Evolutionary conservation across 2,888 invertebrate genomes (phyloP), one percentile per base, ranked within the genome.

Genomic region (Platycheirus rosarum): DNA sequence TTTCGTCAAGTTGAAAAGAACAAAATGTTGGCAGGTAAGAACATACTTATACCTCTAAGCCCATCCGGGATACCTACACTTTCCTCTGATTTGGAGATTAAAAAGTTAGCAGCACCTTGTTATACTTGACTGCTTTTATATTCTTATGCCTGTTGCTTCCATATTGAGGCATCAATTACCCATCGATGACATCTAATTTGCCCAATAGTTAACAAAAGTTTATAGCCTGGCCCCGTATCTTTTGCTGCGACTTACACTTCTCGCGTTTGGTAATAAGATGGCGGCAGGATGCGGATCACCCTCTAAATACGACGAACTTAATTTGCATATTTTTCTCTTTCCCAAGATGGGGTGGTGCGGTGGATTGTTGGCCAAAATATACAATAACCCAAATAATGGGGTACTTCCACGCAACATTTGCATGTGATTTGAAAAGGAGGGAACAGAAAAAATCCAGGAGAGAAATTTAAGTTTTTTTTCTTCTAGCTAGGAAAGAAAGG

Each of bases 161-260:
- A 62, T 29, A 80, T 80, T 76, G 76, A 76, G 49, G 53, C 70
- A 80, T 80, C 80, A 76, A 70, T 80, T 70, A 70, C 60, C 70
- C 63, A 80, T 80, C 80, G 80, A 76, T 80, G 80, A 71, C 80
- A 76, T 80, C 76, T 80, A 80, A 80, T 80, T 80, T 80, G 76
- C 76, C 76, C 60, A 80, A 80, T 75, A 80, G 80, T 75, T 80
- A 70, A 80, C 75, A 80, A 80, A 75, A 75, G 60, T 63, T 79
- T 75, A 80, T 66, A 51, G 51, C 60, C 26, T 48, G 63, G 57
- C 20, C n/a, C 13, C 69, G 63, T 57, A 51, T 80, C 70, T 35
- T 51, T 35, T 49, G 13, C 14, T 32, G 75, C 75, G 60, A 80
- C 76, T 75, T 80, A 75, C 80, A 80, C 80, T 76, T 76, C 53